Evolutionary conservation across 2,113 vertebrate genomes (phyloP).

Genomic region (Barnardius zonarius): DNA sequence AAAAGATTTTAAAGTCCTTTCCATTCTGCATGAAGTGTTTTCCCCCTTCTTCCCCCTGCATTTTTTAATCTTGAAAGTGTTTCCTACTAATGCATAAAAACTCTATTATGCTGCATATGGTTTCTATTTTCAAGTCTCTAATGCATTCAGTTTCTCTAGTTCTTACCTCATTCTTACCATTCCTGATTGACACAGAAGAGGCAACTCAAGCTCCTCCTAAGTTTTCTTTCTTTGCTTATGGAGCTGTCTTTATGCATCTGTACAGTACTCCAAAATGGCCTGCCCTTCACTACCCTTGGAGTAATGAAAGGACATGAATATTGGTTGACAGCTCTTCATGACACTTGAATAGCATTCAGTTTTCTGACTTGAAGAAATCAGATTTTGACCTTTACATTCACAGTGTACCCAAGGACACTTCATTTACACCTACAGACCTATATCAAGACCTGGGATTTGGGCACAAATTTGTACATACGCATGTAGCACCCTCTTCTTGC

Average conservation of each 20-base stretch:
- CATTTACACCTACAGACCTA: not conserved
- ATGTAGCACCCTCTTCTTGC: not conserved
- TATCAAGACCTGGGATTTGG: not conserved
- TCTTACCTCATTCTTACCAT: conserved; percentile 32
- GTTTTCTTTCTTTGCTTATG: not conserved
- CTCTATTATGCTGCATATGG: conserved; percentile 46
- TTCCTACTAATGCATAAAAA: conserved; percentile 48
- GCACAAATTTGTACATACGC: not conserved
- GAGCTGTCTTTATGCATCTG: not conserved
- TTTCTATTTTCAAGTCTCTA: conserved; percentile 68
- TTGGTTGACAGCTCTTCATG: not conserved
- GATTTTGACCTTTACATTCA: not conserved
- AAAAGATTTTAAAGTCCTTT: not conserved
- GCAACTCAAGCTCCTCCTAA: not conserved
- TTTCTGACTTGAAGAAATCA: not conserved
- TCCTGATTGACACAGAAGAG: conserved; percentile 1
- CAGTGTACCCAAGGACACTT: not conserved
- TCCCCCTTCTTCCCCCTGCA: not conserved
- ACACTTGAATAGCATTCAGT: not conserved
- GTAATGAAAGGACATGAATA: not conserved
- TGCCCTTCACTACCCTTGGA: not conserved
- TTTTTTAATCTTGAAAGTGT: conserved; percentile 45
- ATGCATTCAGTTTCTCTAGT: conserved; percentile 54
- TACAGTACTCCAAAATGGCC: not conserved
- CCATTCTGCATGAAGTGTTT: not conserved